Base-by-base conservation (phyloP, 2,113 vertebrate genomes). In the Mionectes macconnelli region DNA sequence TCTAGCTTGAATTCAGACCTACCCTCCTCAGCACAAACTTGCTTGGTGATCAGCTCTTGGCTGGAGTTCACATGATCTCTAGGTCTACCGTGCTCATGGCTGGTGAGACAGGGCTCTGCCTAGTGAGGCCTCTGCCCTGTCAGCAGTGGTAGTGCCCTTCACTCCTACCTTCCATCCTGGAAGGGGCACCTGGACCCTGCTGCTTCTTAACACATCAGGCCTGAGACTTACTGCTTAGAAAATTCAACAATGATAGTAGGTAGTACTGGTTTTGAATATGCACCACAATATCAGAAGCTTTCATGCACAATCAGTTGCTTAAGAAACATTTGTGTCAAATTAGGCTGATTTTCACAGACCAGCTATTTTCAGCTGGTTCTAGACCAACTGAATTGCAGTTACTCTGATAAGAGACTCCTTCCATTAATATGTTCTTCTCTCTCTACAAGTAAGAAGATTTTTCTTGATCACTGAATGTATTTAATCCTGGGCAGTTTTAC, bases 141-240 rank as follows among this genome's bases (percentile, higher is more conserved):
- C 35, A 53, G 17, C 17, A 2, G 0, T 7, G 3, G 44, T 31
- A 80, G 14, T 39, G 23, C 8, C 12, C 44, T 80, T 74, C 0
- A 0, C 37, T 74, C 50, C 55, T 42, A 40, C 7, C 24, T 49
- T 40, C 20, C 6, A 4, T 25, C 8, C 62, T 17, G 27, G 22
- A 63, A 47, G 49, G 2, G 62, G 16, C 19, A 69, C 27, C 23
- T 39, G 44, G 30, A 18, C 16, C 24, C 67, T 72, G 24, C 9
- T 79, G n/a, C 31, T 53, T 17, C 44, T 52, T 44, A 45, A 76
- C 24, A 39, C 17, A 55, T 39, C 23, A 76, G 50, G 24, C 24
- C 52, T 28, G 6, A 84, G 45, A 66, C n/a, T 67, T 24, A 52
- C 12, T 45, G 25, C 19, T 47, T 70, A 7, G 18, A 55, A 76